A percentile compares a stretch with the other conserved stretches of the same genome.
Evolutionary conservation across 2,113 vertebrate species (phyloP).

Genomic region (Hippolais icterina): DNA sequence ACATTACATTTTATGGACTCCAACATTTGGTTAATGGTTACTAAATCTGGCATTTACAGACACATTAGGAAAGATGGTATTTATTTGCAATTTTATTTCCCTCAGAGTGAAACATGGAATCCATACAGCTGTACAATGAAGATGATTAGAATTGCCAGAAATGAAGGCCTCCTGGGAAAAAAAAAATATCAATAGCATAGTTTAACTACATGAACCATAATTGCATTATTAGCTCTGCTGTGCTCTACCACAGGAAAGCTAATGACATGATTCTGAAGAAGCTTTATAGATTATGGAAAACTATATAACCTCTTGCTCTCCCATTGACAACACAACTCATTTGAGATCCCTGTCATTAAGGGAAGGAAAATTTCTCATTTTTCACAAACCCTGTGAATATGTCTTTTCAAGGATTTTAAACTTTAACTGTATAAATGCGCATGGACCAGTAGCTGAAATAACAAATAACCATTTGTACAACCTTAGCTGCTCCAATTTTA

Average conservation of each 20-base stretch:
- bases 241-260: constrained; percentile 42
- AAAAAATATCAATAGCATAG: constrained; percentile 65
- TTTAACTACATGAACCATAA: constrained; percentile 65
- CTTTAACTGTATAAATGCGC: neutral
- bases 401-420: neutral
- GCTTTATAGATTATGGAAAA: constrained; percentile 63
- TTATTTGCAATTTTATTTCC: constrained; percentile 54
- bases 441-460: neutral
- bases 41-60: constrained; percentile 51
- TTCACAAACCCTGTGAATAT: neutral
- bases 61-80: constrained; percentile 21
- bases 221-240: constrained; percentile 62
- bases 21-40: constrained; percentile 50
- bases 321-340: constrained; percentile 27
- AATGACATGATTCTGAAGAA: constrained; percentile 59
- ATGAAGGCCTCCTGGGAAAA: constrained; percentile 54
- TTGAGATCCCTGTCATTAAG: constrained; percentile 11
- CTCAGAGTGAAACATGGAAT: constrained; percentile 23
- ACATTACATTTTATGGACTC: constrained; percentile 28
- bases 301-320: constrained; percentile 41
- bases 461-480: neutral
- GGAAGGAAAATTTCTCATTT: neutral
- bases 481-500: neutral
- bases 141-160: constrained; percentile 51
- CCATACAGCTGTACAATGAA: constrained; percentile 33